Conservation (phyloP, 2,888 invertebrate genomes). For the Meliscaeva auricollis region DNA sequence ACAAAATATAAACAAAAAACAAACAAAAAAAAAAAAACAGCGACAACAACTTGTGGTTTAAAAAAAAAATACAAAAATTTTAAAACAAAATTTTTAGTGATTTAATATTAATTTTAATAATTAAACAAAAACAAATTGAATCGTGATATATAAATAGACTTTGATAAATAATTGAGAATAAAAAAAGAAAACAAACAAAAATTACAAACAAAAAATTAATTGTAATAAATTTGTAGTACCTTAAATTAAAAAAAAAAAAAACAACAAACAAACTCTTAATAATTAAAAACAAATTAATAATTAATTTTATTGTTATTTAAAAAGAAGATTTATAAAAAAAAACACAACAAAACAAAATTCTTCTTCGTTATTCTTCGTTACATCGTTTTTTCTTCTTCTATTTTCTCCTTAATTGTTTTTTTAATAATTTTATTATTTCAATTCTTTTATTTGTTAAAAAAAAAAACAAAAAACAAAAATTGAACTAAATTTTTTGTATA, state of each 20-base stretch:
- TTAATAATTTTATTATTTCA: slow-evolving; percentile 21
- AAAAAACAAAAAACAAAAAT: slow-evolving; percentile 33
- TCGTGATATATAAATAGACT: slow-evolving; percentile 77
- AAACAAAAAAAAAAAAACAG: slow-evolving; percentile 50
- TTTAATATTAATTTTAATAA: slow-evolving; percentile 65
- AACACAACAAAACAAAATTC: slow-evolving; percentile 7
- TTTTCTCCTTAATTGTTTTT: slow-evolving; percentile 35
- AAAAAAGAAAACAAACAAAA: too few species aligned
- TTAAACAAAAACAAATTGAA: slow-evolving; percentile 72
- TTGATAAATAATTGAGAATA: slow-evolving; percentile 66
- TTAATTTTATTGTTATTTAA: slow-evolving; percentile 65
- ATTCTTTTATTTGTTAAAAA: slow-evolving; percentile 36
- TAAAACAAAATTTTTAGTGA: slow-evolving; percentile 68
- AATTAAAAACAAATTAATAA: slow-evolving; percentile 44
- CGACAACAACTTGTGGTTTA: slow-evolving; percentile 83
- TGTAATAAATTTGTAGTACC: slow-evolving; percentile 73
- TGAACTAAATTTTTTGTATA: slow-evolving; percentile 72
- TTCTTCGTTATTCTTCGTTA: slow-evolving; percentile 66
- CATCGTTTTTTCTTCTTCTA: slow-evolving; percentile 40
- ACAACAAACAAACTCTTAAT: slow-evolving; percentile 10
- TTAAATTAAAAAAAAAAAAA: slow-evolving; percentile 51
- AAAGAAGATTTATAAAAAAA: slow-evolving; percentile 49
- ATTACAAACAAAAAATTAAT: slow-evolving; percentile 48
- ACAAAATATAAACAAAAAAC: slow-evolving; percentile 14
- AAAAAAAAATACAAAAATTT: slow-evolving; percentile 77